Conservation (phyloP, 1,140 invertebrate genomes). For the Hyles vespertilio region DNA sequence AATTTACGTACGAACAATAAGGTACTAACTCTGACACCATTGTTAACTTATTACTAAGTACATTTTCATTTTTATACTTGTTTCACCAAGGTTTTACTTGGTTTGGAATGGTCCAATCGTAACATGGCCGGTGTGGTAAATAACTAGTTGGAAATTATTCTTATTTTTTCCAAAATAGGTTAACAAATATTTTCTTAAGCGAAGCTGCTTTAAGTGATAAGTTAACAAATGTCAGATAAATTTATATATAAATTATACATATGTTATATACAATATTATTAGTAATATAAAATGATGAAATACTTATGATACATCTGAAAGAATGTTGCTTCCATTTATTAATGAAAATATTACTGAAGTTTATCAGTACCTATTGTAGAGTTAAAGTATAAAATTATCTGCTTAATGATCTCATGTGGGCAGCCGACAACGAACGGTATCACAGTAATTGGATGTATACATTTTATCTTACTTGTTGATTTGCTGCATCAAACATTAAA, state of each 20-base stretch:
- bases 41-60: conserved; percentile 66
- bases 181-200: neutral
- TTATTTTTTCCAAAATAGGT: too few species aligned
- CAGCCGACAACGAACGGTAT: conserved; percentile 20
- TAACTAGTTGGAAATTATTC: too few species aligned
- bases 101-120: neutral
- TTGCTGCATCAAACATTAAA: conserved; percentile 6
- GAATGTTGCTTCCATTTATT: conserved; percentile 65
- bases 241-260: conserved; percentile 63
- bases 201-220: conserved; percentile 36
- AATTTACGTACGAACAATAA: conserved; percentile 60
- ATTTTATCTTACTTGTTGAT: neutral
- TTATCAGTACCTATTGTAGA: conserved; percentile 39
- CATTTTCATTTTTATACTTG: neutral
- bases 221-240: conserved; percentile 53
- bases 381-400: conserved; percentile 23
- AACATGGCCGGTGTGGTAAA: too few species aligned
- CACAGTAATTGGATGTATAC: too few species aligned
- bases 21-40: conserved; percentile 60
- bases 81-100: neutral
- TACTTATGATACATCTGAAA: conserved; percentile 65
- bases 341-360: conserved; percentile 46
- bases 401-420: conserved; percentile 34
- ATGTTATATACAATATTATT: conserved; percentile 66
- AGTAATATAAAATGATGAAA: conserved; percentile 50